Evolutionary conservation across 2,113 vertebrate genomes (phyloP), one percentile per base, ranked within the genome.

Genomic region (Triplophysa siluroides): DNA sequence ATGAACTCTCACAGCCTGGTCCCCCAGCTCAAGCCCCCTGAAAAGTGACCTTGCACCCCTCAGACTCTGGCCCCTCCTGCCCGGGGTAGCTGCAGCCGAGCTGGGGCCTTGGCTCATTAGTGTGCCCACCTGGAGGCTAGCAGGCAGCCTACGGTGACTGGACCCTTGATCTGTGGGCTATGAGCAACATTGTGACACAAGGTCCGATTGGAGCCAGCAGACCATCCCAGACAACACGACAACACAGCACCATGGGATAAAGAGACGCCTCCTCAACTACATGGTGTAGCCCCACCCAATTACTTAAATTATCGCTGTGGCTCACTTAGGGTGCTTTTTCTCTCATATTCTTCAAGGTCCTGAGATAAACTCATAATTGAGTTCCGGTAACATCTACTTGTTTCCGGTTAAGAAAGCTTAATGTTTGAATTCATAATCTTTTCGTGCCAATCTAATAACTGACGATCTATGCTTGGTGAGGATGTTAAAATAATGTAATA

Each of bases 31-130:
- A 64, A 82, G 84, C 74, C 85, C 87, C 88, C 88, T 88, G 89
- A 88, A n/a, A 87, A 78, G 85, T 91, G 90, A 91, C 90, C 83
- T 64, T 67, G 50, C 56, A 74, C 85, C 82, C 75, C 90, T 84
- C 83, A 82, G 85, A 88, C 81, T 78, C 83, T 85, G 81, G 87
- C 81, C 88, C 83, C 79, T 77, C 62, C 83, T 67, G 72, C 74
- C 80, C 86, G 86, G 93, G 91, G 92, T 93, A 92, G 92, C 90
- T 87, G 66, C 41, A 88, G 88, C 80, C 85, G 88, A 90, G 88
- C 85, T 91, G 80, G 19, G 88, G 88, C 85, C 90, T 91, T 80
- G 85, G 83, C 93, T 96, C 95, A 96, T 96, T 96, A 96, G 91
- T 86, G 92, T 80, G 89, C 88, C 89, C 94, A 93, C 94, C 95